phyloP scores from a whole-genome alignment of 2,113 vertebrate species.

The Mormyrus iriodes region DNA sequence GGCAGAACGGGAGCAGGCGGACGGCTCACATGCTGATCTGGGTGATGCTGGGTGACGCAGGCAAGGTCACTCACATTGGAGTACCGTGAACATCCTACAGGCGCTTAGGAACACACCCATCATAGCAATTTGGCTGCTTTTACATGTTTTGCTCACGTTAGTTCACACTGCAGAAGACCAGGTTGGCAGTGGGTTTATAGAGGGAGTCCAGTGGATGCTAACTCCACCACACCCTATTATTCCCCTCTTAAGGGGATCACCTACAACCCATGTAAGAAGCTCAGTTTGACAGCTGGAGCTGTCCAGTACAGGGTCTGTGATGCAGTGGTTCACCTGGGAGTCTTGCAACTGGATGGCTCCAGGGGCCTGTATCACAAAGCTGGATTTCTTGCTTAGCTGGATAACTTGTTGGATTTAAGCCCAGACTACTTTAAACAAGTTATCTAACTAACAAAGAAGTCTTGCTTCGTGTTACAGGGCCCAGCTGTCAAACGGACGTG shows the following conservation, averaged over 20 bases:
- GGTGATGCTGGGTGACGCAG: background rate
- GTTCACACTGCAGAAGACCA: background rate
- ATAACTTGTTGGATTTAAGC: background rate
- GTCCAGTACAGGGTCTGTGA: background rate
- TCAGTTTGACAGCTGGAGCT: background rate
- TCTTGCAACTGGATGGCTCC: background rate
- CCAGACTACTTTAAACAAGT: background rate
- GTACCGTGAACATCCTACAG: background rate
- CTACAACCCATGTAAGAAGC: background rate
- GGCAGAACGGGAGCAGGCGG: background rate
- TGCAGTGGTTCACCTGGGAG: background rate
- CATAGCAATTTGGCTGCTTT: background rate
- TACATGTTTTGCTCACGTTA: background rate
- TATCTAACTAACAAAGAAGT: background rate
- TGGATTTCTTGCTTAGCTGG: background rate
- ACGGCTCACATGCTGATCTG: background rate
- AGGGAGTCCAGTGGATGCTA: background rate
- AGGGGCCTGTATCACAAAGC: background rate
- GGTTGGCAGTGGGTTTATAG: background rate
- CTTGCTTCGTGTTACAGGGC: background rate
- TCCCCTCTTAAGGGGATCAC: background rate
- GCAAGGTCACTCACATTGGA: background rate
- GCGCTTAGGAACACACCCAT: background rate
- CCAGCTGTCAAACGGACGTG: background rate
- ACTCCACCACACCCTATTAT: background rate